Conservation (phyloP, 2,797 vertebrate genomes). For the Thunnus albacares region DNA sequence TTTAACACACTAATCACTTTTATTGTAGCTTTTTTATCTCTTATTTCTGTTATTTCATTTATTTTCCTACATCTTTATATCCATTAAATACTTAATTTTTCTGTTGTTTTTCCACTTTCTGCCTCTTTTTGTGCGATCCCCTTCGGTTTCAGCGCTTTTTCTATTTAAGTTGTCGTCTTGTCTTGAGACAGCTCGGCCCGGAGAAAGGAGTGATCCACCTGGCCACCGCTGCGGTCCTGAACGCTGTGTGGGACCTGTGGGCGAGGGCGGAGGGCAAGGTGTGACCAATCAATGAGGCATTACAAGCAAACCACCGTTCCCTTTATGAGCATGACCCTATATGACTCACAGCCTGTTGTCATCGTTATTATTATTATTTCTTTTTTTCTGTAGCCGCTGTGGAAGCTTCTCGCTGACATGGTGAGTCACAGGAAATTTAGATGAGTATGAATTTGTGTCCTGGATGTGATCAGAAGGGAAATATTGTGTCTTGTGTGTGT, state of each 20-base stretch:
- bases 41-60: too few species aligned
- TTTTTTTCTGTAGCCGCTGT: constrained; percentile 81
- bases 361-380: not conserved
- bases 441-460: not conserved
- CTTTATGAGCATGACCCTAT: not conserved
- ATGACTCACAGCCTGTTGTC: constrained; percentile 30
- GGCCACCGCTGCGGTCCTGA: constrained; percentile 86
- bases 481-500: not conserved
- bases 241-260: constrained; percentile 91
- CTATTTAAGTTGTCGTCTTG: not conserved
- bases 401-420: constrained; percentile 89
- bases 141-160: not conserved
- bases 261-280: constrained; percentile 88
- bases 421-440: constrained; percentile 78
- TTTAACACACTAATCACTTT: not conserved
- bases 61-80: not conserved
- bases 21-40: too few species aligned
- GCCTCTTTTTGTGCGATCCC: not conserved
- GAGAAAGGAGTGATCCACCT: constrained; percentile 89
- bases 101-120: not conserved
- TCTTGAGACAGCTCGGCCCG: constrained; percentile 82
- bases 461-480: constrained; percentile 1
- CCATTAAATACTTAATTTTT: not conserved
- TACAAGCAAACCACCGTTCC: not conserved
- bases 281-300: not conserved